Base-by-base conservation (phyloP, 2,888 invertebrate species). In the Antheraea assamensis region DNA sequence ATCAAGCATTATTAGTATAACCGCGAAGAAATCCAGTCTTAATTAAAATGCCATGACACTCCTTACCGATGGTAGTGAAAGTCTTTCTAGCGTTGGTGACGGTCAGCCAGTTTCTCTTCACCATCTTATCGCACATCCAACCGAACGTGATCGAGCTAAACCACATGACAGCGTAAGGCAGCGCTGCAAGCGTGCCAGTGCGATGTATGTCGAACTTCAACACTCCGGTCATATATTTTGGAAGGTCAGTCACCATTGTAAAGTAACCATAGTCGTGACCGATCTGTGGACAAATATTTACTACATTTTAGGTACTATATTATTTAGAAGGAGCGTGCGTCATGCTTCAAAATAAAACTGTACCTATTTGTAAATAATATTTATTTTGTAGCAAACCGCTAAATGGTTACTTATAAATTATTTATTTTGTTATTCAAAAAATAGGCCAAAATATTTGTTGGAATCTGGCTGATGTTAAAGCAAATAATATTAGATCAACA, bases 191-290 rank as follows among this genome's bases (percentile, higher is more conserved):
- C 15, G 96, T 88, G 17, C 96, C 96, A 77, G 96, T 96, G 82
- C 95, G 90, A 74, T 95, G 93, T 74, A 97, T 96, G 82, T 96
- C 95, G 87, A 96, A 96, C 84, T 96, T 95, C 74, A 97, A 88
- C 0, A 97, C 95, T 52, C 96, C 96, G 4, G 95, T 96, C 96
- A 96, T 96, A 86, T 96, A 97, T 78, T 96, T 96, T 0, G 97
- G 97, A 24, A 97, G 90, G 85, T 97, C 96, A 0, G 96, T 96
- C 64, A 96, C 95, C 95, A 97, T 96, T 0, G 96, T 96, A 85
- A 96, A 96, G 87, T 96, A 96, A 2, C 96, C 96, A 95, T 96
- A 97, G 83, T 96, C 96, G 86, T 97, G 96, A 31, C 96, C 96
- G 70, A 96, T 94, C 94, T 94, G 84, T 71, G 73, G 27, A 76